These are phyloP conservation scores for Liopterus haemorrhoidalis DNA, from an alignment of 2,888 invertebrate species.

Conservation along the genomic window DNA sequence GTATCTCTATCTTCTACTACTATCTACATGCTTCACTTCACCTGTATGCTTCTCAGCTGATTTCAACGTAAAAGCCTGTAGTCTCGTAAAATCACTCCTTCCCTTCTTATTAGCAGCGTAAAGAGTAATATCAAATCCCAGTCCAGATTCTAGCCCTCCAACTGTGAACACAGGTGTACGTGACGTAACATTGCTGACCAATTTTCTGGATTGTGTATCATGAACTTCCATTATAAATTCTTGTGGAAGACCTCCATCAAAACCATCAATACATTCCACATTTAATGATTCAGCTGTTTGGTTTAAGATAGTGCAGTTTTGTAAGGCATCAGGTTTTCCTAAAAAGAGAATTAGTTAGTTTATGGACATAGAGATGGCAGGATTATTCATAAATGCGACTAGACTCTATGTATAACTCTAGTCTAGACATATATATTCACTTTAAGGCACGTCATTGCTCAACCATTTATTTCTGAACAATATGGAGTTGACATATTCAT, in stretches of 20 bases:
- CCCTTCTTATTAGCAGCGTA: conserved; percentile 70
- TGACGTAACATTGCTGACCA: conserved; percentile 54
- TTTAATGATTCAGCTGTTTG: conserved; percentile 66
- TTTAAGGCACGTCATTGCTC: too few relatives aligned
- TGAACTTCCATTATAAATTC: conserved; percentile 68
- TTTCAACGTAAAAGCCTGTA: conserved; percentile 66
- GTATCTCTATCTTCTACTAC: too few relatives aligned
- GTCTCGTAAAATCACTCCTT: conserved; percentile 57
- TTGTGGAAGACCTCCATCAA: conserved; percentile 70
- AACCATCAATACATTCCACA: conserved; percentile 68
- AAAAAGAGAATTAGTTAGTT: conserved; percentile 26
- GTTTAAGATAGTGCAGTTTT: conserved; percentile 68
- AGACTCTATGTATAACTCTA: too few relatives aligned
- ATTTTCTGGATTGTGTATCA: conserved; percentile 49
- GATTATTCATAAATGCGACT: too few relatives aligned
- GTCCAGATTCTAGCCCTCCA: conserved; percentile 60
- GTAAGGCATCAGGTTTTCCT: conserved; percentile 68
- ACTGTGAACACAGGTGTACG: conserved; percentile 60
- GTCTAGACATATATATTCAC: too few relatives aligned
- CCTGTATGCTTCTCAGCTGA: conserved; percentile 68
- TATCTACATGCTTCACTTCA: conserved; percentile 43
- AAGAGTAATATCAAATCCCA: conserved; percentile 61
- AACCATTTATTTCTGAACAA: too few relatives aligned
- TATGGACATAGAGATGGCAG: neutral
- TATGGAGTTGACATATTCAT: too few relatives aligned